phyloP scores from a whole-genome alignment of 2,113 vertebrate genomes.

The Lates calcarifer region DNA sequence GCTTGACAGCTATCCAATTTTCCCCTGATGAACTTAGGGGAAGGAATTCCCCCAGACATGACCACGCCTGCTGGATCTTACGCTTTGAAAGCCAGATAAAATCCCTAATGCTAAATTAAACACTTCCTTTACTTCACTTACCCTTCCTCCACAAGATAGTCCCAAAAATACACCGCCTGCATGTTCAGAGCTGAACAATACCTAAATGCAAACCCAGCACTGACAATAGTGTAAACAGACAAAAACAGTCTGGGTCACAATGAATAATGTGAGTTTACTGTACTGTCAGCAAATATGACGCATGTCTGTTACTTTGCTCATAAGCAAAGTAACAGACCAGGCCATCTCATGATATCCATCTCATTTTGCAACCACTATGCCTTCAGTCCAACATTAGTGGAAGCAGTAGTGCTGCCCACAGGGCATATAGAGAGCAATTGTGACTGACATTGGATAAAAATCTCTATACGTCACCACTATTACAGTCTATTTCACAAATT shows the following conservation, averaged over 20 bases:
- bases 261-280: neutral
- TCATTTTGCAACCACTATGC: too few species aligned
- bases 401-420: too few species aligned
- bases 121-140: constrained; percentile 71
- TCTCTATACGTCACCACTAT: too few species aligned
- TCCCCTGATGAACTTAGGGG: constrained; percentile 44
- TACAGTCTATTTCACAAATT: too few species aligned
- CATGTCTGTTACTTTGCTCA: neutral
- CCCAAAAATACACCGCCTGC: constrained; percentile 66
- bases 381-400: too few species aligned
- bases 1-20: constrained; percentile 49
- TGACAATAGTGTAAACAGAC: constrained; percentile 41
- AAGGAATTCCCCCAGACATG: constrained; percentile 79
- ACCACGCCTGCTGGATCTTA: constrained; percentile 75
- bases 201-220: constrained; percentile 21
- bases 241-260: constrained; percentile 43
- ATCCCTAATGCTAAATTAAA: constrained; percentile 76
- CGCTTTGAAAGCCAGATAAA: constrained; percentile 65
- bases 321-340: too few species aligned
- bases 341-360: too few species aligned
- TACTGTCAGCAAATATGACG: neutral
- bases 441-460: too few species aligned
- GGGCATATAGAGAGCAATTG: too few species aligned
- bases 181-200: constrained; percentile 60
- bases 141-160: constrained; percentile 60